Evolutionary conservation across 2,888 invertebrate species (phyloP).

Genomic region (Coelogynopora nodosa): DNA sequence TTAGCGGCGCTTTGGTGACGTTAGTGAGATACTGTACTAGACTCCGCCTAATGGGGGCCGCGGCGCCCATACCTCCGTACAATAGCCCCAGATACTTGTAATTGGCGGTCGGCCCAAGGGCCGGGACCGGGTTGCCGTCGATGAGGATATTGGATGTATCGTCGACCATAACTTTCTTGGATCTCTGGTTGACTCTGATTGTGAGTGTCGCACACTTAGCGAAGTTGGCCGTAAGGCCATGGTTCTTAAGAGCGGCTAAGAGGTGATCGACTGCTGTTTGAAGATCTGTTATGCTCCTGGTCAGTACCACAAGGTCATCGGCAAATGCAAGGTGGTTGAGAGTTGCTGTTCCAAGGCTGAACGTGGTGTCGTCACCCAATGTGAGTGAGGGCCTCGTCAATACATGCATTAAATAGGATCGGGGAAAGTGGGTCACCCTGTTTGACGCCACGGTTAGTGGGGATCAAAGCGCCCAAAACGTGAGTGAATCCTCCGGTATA

Average conservation of each 20-base stretch:
- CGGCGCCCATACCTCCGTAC: background rate
- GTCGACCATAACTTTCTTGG: background rate
- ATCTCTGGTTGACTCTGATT: background rate
- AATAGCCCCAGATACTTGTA: background rate
- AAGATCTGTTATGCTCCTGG: background rate
- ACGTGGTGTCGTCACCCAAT: background rate
- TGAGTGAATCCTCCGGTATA: background rate
- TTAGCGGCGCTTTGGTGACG: background rate
- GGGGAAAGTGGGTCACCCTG: slow-evolving; percentile 27
- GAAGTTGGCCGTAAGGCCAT: background rate
- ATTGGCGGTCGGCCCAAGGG: background rate
- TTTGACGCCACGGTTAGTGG: background rate
- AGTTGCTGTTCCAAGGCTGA: background rate
- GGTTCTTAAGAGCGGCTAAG: background rate
- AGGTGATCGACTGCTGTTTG: background rate
- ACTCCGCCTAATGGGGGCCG: background rate
- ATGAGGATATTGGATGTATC: background rate
- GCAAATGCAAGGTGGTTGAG: background rate
- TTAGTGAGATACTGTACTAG: background rate
- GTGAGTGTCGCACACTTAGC: background rate
- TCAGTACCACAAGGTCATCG: background rate
- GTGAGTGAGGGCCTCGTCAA: background rate
- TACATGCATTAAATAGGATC: background rate
- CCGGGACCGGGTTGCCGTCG: background rate
- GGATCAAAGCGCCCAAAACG: background rate